Evolutionary conservation across 2,888 invertebrate species (phyloP).

Genomic region (Chouioia cunea): DNA sequence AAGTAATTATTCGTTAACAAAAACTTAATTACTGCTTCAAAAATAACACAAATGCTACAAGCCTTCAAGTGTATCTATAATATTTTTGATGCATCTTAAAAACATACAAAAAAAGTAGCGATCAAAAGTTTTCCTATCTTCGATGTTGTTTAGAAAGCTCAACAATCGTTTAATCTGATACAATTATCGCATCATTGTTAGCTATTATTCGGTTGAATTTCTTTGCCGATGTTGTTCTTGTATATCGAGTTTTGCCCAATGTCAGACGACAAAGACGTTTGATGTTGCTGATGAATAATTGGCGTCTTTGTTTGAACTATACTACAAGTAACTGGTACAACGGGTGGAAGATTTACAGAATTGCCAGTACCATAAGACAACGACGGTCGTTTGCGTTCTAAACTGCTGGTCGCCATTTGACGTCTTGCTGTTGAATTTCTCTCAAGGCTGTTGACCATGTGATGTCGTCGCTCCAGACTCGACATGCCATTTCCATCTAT

Average conservation of each 20-base stretch:
- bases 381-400: slow-evolving; percentile 64
- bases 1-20: too few species aligned
- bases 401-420: slow-evolving; percentile 64
- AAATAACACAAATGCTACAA: too few species aligned
- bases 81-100: background rate
- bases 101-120: background rate
- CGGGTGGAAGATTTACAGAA: slow-evolving; percentile 64
- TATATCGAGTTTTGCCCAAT: slow-evolving; percentile 55
- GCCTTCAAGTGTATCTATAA: too few species aligned
- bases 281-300: slow-evolving; percentile 60
- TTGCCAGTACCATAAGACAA: slow-evolving; percentile 57
- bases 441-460: slow-evolving; percentile 66
- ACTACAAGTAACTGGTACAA: slow-evolving; percentile 64
- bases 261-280: slow-evolving; percentile 56
- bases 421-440: slow-evolving; percentile 64
- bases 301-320: slow-evolving; percentile 63
- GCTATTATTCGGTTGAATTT: slow-evolving; percentile 63
- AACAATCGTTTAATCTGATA: background rate
- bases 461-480: slow-evolving; percentile 63
- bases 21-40: too few species aligned
- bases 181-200: slow-evolving; percentile 58
- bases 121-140: background rate
- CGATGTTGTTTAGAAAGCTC: background rate
- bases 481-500: slow-evolving; percentile 58
- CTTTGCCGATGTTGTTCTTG: slow-evolving; percentile 58